Conservation (phyloP, 92 coral and sea anemone genomes). For the Paragorgia papillata region DNA sequence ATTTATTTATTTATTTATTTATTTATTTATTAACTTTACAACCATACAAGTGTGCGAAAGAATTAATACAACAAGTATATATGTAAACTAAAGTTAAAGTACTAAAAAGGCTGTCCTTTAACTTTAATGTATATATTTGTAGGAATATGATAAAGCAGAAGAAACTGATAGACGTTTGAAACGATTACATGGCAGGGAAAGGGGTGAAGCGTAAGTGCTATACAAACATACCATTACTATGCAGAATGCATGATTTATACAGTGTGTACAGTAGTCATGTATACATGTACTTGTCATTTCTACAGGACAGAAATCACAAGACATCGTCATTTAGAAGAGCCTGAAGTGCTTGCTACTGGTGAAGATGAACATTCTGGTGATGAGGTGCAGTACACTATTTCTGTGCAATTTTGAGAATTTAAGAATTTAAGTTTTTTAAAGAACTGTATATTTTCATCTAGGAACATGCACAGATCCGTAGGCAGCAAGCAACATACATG, state of each 20-base stretch:
- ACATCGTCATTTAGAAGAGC: conserved; percentile 82
- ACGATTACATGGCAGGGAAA: conserved; percentile 45
- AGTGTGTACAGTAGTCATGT: too few relatives aligned
- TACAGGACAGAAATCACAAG: conserved; percentile 20
- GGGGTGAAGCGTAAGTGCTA: conserved; percentile 48
- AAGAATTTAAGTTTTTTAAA: too few relatives aligned
- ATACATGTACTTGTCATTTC: background rate
- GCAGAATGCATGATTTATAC: background rate
- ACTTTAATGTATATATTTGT: too few relatives aligned
- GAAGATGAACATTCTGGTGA: conserved; percentile 89
- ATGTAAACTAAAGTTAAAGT: too few relatives aligned
- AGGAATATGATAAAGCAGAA: conserved; percentile 94
- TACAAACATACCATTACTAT: background rate
- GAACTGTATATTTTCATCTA: too few relatives aligned
- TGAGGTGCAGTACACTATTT: conserved; percentile 61
- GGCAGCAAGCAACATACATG: conserved; percentile 63
- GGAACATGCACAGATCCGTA: conserved; percentile 66
- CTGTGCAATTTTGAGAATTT: background rate
- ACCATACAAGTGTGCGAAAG: too few relatives aligned
- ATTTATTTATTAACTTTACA: too few relatives aligned
- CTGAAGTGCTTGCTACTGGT: conserved; percentile 86
- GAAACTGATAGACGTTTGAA: conserved; percentile 92
- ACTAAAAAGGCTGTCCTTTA: too few relatives aligned
- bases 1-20: too few relatives aligned
- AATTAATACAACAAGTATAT: too few relatives aligned